These are phyloP conservation scores for Ornithoptera priamus DNA, from an alignment of 2,888 invertebrate genomes.

Conservation along the genomic window DNA sequence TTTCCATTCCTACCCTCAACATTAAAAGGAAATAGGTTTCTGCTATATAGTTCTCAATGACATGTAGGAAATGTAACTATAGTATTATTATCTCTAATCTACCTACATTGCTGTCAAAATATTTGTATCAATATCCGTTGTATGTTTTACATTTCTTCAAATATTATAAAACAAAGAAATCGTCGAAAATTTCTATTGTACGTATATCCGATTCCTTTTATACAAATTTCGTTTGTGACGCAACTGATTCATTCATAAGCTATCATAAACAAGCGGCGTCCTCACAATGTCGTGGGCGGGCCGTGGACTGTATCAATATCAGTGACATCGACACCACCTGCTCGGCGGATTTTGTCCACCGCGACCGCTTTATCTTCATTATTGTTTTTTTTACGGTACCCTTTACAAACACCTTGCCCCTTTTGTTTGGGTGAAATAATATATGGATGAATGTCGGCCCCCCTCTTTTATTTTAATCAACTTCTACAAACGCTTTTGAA, in stretches of 20 bases:
- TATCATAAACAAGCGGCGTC: neutral
- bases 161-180: too few relatives aligned
- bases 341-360: conserved; percentile 46
- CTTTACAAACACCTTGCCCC: conserved; percentile 51
- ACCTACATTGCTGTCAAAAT: too few relatives aligned
- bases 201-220: too few relatives aligned
- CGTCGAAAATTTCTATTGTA: too few relatives aligned
- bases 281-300: conserved; percentile 34
- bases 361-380: conserved; percentile 66
- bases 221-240: too few relatives aligned
- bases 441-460: conserved; percentile 34
- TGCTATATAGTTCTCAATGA: too few relatives aligned
- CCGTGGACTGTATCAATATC: conserved; percentile 48
- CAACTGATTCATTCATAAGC: neutral
- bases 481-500: conserved; percentile 32
- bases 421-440: conserved; percentile 30
- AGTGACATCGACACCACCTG: conserved; percentile 56
- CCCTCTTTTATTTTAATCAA: conserved; percentile 41
- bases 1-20: too few relatives aligned
- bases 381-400: conserved; percentile 45
- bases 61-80: too few relatives aligned
- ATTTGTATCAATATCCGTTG: too few relatives aligned
- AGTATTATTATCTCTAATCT: too few relatives aligned
- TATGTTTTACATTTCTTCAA: too few relatives aligned
- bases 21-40: too few relatives aligned